Base-by-base conservation (phyloP, 2,113 vertebrate species). In the Muntiacus reevesi region DNA sequence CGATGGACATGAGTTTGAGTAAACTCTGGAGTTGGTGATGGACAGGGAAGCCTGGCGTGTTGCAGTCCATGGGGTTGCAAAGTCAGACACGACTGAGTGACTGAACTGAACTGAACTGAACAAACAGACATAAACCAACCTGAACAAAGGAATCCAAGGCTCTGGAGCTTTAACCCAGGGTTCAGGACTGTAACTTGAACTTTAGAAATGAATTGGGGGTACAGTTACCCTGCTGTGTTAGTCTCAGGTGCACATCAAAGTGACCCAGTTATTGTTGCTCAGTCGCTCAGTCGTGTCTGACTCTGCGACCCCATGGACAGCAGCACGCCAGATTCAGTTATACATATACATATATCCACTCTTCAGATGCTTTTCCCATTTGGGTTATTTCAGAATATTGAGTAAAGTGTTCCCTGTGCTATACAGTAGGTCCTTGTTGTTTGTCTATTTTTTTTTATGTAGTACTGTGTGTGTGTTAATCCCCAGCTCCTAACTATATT, bases 61-160 rank as follows among this genome's bases (percentile, higher is more conserved):
- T 23, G 64, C n/a, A 71, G 1, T 71, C n/a, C 1, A 0, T 36
- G n/a, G 9, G 17, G n/a, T 36, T 2, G 0, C 64, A 71, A 71
- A 71, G 19, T 71, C 67, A 71, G n/a, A 71, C 19, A 21, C 1
- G 2, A 71, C 67, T 71, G 19, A 71, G n/a, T 5, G 0, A 23
- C 67, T 71, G 16, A 67, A 10, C 62, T 67, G 62, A 64, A 64
- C 30, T 64, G 64, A 36, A 36, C n/a, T 36, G 9, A 36, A 36
- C 21, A 84, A 23, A 36, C n/a, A 84, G 52, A 27, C 52, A 27
- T n/a, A 23, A 25, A 83, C 12, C 21, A 83, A 27, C 52, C 33
- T 83, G 52, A n/a, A 54, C 81, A 55, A 83, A 36, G 81, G 55
- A 84, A 84, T 40, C 52, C 23, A 57, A 57, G 52, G 10, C 52